Evolutionary conservation across 2,113 vertebrate genomes (phyloP).

Genomic region (Spea bombifrons): DNA sequence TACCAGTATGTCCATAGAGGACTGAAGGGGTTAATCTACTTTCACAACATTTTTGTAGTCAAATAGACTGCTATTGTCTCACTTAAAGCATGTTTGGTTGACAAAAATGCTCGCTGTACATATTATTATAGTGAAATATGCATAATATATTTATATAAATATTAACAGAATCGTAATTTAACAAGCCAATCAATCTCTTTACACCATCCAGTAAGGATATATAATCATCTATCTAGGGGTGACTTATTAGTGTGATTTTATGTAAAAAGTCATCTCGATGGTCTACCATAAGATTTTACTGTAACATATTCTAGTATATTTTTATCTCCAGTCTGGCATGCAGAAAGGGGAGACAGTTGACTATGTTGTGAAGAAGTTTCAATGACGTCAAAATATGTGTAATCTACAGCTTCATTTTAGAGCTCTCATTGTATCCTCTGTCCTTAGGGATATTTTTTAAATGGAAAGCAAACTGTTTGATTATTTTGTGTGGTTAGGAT

Average conservation of each 20-base stretch:
- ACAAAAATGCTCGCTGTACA: too few species aligned
- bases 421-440: constrained; percentile 31
- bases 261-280: not conserved
- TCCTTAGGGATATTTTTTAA: constrained; percentile 11
- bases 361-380: not conserved
- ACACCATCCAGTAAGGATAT: too few species aligned
- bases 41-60: too few species aligned
- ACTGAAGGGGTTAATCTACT: too few species aligned
- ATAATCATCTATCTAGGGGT: not conserved
- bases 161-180: too few species aligned
- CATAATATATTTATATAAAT: too few species aligned
- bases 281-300: not conserved
- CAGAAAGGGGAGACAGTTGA: not conserved
- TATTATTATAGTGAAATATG: too few species aligned
- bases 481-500: constrained; percentile 38
- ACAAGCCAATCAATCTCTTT: too few species aligned
- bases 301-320: not conserved
- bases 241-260: not conserved
- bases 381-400: constrained; percentile 28
- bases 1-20: too few species aligned
- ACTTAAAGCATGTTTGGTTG: too few species aligned
- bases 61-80: too few species aligned
- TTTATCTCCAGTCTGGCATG: not conserved
- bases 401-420: constrained; percentile 9
- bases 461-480: constrained; percentile 11